phyloP scores from a whole-genome alignment of 2,888 invertebrate genomes.

The Ametastegia equiseti region DNA sequence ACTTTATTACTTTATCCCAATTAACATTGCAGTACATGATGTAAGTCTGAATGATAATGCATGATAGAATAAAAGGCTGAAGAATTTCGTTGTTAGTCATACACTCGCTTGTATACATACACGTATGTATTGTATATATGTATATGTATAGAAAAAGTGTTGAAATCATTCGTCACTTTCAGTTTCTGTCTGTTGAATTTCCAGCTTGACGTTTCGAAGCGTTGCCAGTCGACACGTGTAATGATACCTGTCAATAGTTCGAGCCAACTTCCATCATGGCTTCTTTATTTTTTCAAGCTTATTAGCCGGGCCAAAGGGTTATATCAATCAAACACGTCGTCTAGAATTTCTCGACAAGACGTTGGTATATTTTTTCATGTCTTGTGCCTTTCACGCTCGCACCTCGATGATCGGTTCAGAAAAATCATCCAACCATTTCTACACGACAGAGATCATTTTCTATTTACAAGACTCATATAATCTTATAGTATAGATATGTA shows the following conservation, averaged over 20 bases:
- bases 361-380: not conserved
- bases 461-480: too few species aligned
- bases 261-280: constrained; percentile 29
- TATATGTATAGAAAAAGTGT: not conserved
- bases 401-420: too few species aligned
- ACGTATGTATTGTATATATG: not conserved
- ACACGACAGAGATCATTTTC: not conserved
- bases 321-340: constrained; percentile 63
- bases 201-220: not conserved
- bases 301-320: constrained; percentile 64
- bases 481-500: too few species aligned
- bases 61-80: not conserved
- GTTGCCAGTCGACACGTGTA: constrained; percentile 19
- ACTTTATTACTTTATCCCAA: not conserved
- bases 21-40: not conserved
- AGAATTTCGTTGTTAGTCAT: not conserved
- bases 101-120: not conserved
- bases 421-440: not conserved
- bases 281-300: constrained; percentile 62
- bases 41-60: not conserved
- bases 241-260: constrained; percentile 45
- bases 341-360: not conserved
- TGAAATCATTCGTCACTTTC: constrained; percentile 44
- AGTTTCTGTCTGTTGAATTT: constrained; percentile 3
- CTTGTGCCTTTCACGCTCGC: not conserved